Evolutionary conservation across 2,797 vertebrate species (phyloP).

Genomic region (Lepidocolaptes lacrymiger): DNA sequence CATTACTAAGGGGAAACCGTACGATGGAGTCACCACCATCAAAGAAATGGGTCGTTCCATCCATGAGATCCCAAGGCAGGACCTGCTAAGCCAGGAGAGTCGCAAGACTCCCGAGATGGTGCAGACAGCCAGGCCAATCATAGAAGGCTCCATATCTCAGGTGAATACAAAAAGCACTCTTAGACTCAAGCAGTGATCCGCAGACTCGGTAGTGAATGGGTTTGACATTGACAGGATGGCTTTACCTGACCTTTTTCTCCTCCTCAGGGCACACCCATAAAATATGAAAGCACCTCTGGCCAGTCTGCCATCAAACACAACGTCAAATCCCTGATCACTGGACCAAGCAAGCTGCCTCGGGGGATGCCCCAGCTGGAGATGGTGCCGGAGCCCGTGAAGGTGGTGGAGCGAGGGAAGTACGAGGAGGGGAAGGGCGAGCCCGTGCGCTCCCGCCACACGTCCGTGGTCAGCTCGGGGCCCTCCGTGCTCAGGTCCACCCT

Average conservation of each 20-base stretch:
- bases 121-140: conserved; percentile 80
- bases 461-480: conserved; percentile 92
- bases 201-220: not conserved
- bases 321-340: conserved; percentile 96
- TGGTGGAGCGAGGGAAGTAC: conserved; percentile 88
- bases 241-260: not conserved
- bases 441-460: conserved; percentile 87
- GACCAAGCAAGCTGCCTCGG: conserved; percentile 88
- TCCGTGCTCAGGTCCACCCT: conserved; percentile 96
- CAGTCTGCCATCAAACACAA: conserved; percentile 97
- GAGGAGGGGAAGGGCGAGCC: conserved; percentile 88
- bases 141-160: conserved; percentile 94
- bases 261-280: conserved; percentile 82
- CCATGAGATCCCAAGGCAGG: conserved; percentile 95
- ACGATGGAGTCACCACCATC: conserved; percentile 95
- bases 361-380: conserved; percentile 89
- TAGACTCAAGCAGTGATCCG: no score
- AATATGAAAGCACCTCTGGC: conserved; percentile 85
- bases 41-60: conserved; percentile 98
- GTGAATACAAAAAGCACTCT: conserved; percentile 59
- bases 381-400: conserved; percentile 81
- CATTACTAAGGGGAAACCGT: conserved; percentile 94
- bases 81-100: conserved; percentile 87
- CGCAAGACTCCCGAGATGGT: conserved; percentile 91
- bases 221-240: not conserved